Conservation (phyloP, 2,113 vertebrate species). For the Ophiodon elongatus region DNA sequence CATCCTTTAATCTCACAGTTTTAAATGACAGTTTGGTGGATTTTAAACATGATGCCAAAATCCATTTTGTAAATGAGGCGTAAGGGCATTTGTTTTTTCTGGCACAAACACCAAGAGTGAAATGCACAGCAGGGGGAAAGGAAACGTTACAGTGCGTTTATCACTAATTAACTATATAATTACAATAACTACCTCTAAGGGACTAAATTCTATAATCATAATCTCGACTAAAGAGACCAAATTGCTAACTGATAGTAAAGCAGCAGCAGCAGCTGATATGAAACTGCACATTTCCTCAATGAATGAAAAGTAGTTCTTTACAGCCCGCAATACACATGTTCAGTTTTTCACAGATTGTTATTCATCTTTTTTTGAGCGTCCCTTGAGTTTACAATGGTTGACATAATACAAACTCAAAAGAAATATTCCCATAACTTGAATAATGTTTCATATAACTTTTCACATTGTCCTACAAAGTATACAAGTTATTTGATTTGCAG, state of each 20-base stretch:
- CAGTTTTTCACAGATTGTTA: background rate
- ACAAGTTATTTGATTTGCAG: background rate
- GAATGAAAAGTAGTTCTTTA: background rate
- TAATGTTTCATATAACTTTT: background rate
- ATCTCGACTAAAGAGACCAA: constrained; percentile 11
- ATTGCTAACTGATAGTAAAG: background rate
- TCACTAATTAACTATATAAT: constrained; percentile 35
- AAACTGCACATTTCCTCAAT: background rate
- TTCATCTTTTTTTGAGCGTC: background rate
- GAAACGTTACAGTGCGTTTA: constrained; percentile 22
- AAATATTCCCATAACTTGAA: background rate
- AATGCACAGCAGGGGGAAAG: constrained; percentile 16
- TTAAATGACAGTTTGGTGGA: constrained; percentile 11
- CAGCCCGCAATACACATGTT: background rate
- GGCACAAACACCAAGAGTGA: constrained; percentile 24
- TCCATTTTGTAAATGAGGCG: constrained; percentile 16
- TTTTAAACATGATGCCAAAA: background rate
- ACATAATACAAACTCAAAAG: background rate
- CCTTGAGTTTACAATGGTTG: background rate
- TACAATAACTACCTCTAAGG: constrained; percentile 9
- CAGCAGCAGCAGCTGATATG: background rate
- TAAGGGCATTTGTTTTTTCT: constrained; percentile 1
- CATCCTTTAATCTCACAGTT: constrained; percentile 22
- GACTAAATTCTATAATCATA: background rate
- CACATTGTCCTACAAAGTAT: background rate